phyloP scores from a whole-genome alignment of 2,888 invertebrate genomes.

The Leistus spinibarbis region DNA sequence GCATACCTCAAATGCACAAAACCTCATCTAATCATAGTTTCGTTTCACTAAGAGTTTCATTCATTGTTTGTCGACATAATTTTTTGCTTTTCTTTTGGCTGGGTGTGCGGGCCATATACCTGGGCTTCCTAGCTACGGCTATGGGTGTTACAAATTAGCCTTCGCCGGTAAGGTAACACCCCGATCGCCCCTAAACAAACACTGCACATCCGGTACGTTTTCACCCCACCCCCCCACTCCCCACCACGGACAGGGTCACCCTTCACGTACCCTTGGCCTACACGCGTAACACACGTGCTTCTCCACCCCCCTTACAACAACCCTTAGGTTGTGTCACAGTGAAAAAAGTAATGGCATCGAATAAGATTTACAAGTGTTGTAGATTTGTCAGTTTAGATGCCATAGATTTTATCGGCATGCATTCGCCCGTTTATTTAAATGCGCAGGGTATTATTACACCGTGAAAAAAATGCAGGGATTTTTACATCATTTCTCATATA shows the following conservation, averaged over 20 bases:
- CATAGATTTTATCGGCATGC: not conserved
- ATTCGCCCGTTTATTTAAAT: no score
- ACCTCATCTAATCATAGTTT: not conserved
- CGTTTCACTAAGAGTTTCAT: conserved; percentile 23
- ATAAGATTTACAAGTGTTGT: not conserved
- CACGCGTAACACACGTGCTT: not conserved
- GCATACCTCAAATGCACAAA: not conserved
- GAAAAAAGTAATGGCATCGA: not conserved
- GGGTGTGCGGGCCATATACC: conserved; percentile 16
- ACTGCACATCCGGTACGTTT: conserved; percentile 51
- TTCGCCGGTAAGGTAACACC: conserved; percentile 48
- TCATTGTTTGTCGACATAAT: conserved; percentile 6
- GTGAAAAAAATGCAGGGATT: no score
- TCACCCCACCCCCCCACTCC: not conserved
- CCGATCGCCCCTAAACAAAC: conserved; percentile 54
- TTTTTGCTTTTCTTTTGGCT: conserved; percentile 1
- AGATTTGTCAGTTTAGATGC: not conserved
- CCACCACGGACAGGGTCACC: not conserved
- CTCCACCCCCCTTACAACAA: not conserved
- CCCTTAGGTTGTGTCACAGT: not conserved
- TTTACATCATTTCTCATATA: no score
- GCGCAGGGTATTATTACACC: no score
- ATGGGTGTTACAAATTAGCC: conserved; percentile 55
- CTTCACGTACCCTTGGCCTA: not conserved
- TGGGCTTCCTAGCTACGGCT: conserved; percentile 2